Conservation (phyloP, 2,888 invertebrate genomes). For the Onthophagus sagittarius region DNA sequence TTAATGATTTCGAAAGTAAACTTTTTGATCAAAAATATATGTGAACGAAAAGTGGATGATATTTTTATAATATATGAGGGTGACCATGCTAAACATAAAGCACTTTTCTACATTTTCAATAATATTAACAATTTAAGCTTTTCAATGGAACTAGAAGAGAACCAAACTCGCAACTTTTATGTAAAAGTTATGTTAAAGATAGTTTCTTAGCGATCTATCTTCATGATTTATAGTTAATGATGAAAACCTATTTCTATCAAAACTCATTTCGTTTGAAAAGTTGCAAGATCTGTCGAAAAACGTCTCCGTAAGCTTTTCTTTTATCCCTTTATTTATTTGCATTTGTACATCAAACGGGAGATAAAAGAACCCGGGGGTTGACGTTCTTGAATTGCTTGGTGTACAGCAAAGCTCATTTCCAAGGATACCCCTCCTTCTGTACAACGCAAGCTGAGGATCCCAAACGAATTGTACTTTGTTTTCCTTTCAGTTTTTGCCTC, state of each 20-base stretch:
- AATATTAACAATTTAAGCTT: too few species aligned
- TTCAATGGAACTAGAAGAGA: too few species aligned
- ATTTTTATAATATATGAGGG: too few species aligned
- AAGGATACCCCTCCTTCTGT: neutral
- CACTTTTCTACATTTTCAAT: too few species aligned
- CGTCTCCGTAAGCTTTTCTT: neutral
- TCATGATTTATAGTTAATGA: too few species aligned
- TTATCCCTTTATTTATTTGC: neutral
- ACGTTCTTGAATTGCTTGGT: neutral
- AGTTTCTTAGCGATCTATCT: too few species aligned
- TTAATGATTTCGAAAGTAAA: too few species aligned
- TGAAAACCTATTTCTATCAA: neutral
- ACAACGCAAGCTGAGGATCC: neutral
- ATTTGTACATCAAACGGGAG: neutral
- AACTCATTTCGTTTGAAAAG: neutral
- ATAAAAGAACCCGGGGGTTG: neutral
- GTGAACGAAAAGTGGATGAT: too few species aligned
- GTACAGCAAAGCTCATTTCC: neutral
- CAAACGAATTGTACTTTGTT: neutral
- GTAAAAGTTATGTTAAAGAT: too few species aligned
- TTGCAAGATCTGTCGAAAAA: neutral
- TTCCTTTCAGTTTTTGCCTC: neutral
- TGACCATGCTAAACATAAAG: too few species aligned
- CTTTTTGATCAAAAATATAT: too few species aligned
- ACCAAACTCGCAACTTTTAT: too few species aligned